phyloP scores from a whole-genome alignment of 1,140 invertebrate species.

The Uloborus diversus region DNA sequence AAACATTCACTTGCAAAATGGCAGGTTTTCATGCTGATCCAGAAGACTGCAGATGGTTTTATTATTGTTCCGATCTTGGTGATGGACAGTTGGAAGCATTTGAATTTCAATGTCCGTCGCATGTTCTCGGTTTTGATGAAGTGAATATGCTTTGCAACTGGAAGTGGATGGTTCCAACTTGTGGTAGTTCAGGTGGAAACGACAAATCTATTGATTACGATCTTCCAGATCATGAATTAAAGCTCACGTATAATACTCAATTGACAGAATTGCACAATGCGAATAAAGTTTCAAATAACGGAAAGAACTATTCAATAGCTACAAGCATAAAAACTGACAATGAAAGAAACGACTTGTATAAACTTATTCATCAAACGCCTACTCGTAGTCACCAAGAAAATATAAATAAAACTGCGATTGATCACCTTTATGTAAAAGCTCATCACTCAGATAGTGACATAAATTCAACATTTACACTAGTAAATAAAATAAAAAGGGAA shows the following conservation, averaged over 20 bases:
- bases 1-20: constrained; percentile 68
- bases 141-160: constrained; percentile 78
- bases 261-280: neutral
- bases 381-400: no score
- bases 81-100: constrained; percentile 75
- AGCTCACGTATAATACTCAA: neutral
- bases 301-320: no score
- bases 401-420: no score
- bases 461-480: no score
- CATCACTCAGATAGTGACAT: no score
- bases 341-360: no score
- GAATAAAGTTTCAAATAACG: neutral
- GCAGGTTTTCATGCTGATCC: constrained; percentile 81
- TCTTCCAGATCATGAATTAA: neutral
- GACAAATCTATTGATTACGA: neutral
- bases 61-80: constrained; percentile 80
- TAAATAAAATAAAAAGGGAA: neutral
- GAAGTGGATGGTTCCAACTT: constrained; percentile 80
- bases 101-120: constrained; percentile 85
- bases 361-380: no score
- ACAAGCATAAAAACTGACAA: no score
- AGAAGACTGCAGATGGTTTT: constrained; percentile 86
- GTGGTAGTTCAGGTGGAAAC: constrained; percentile 64
- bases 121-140: constrained; percentile 78
- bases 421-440: no score